These are phyloP conservation scores for Pituophis catenifer DNA, from an alignment of 2,113 vertebrate species.

Conservation along the genomic window DNA sequence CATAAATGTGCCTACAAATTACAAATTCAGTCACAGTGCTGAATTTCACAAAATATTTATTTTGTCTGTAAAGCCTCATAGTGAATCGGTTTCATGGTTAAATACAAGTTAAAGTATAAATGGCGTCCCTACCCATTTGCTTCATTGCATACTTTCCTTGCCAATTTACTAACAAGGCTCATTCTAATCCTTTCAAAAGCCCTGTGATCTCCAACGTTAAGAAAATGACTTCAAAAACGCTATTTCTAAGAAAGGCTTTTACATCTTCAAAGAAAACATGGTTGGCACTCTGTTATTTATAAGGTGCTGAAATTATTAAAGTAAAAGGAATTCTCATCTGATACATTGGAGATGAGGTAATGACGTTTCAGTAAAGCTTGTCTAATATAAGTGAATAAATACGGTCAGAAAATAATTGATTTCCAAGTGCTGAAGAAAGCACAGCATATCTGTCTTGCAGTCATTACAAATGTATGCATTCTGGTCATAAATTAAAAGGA, in stretches of 20 bases:
- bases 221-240: conserved; percentile 22
- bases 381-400: conserved; percentile 56
- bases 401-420: conserved; percentile 36
- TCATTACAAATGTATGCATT: conserved; percentile 57
- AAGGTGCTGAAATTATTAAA: conserved; percentile 37
- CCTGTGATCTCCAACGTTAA: not conserved
- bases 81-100: not conserved
- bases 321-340: conserved; percentile 34
- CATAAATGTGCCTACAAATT: not conserved
- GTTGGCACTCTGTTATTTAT: conserved; percentile 1
- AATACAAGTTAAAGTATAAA: not conserved
- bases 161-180: not conserved
- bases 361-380: conserved; percentile 46
- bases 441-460: conserved; percentile 35
- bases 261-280: conserved; percentile 36
- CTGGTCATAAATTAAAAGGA: conserved; percentile 59
- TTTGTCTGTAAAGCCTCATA: not conserved
- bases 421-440: conserved; percentile 35
- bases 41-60: not conserved
- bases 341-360: conserved; percentile 41
- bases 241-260: conserved; percentile 35
- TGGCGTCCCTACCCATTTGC: not conserved
- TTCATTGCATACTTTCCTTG: not conserved
- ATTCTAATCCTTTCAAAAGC: not conserved
- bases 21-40: not conserved